Base-by-base conservation (phyloP, 1,140 invertebrate species). In the Pomacea maculata region DNA sequence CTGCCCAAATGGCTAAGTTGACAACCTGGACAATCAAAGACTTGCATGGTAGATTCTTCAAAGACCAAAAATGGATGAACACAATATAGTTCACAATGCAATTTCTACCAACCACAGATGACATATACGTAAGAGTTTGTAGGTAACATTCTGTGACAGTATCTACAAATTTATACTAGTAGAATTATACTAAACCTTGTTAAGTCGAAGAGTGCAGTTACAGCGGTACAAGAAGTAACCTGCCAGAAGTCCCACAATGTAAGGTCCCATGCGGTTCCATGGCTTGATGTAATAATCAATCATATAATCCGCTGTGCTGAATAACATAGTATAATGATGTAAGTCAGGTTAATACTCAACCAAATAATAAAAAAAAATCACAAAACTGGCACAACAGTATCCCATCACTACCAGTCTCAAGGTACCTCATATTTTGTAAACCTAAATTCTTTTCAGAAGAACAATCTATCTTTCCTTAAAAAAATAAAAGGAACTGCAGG, bases 201-300 rank as follows among this genome's bases (percentile, higher is more conserved):
- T 80, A 25, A 87, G 83, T 25, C 78, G 67, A 15, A 80, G 68
- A 79, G 85, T 87, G 61, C 85, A 82, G 70, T 86, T 79, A 6
- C 80, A 85, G 45, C 63, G 81, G 80, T 87, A 89, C 15, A 93
- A 80, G 14, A 91, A 54, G 80, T 93, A 93, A 21, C 92, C 93
- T 25, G 90, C 78, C 34, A 90, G 64, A 55, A 93, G 89, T 4
- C 93, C 93, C 57, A 93, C 81, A 34, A 93, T 84, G 82, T 93
- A 93, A 7, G 93, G 92, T 11, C 91, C 92, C 65, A 93, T 92
- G 78, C 93, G 85, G 83, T 89, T 90, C 81, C 92, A 93, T 12
- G 93, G 93, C 55, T 82, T 82, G 55, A 85, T 81, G 68, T 87
- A 87, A 64, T 82, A 83, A n/a, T 84, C 65, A 3, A 78, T 61